These are phyloP conservation scores for Oceanites oceanicus DNA, from an alignment of 2,113 vertebrate genomes.

Conservation along the genomic window DNA sequence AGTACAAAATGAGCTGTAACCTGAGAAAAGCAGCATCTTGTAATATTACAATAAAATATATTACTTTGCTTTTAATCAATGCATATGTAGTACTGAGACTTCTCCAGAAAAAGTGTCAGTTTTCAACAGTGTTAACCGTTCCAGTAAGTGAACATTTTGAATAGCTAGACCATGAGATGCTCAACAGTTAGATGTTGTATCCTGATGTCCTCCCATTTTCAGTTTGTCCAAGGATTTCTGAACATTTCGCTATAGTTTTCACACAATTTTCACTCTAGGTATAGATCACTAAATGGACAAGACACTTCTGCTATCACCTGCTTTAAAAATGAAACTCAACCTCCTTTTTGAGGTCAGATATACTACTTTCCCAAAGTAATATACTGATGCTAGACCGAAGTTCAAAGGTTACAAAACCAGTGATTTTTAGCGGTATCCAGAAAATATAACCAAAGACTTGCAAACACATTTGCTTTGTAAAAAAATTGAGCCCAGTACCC, in stretches of 20 bases:
- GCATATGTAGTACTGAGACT: background rate
- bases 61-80: background rate
- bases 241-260: background rate
- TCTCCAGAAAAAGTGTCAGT: background rate
- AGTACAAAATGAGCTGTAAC: background rate
- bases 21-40: background rate
- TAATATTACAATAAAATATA: background rate
- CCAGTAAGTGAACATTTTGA: accelerated
- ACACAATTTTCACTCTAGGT: background rate
- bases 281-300: background rate
- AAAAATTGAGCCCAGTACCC: accelerated
- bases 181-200: background rate
- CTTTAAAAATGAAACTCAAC: background rate
- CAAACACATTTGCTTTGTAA: background rate
- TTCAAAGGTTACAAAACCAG: background rate
- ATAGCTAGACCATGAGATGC: background rate
- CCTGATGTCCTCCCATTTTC: background rate
- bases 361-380: background rate
- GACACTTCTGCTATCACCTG: background rate
- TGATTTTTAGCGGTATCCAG: background rate
- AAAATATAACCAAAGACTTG: background rate
- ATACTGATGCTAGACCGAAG: background rate
- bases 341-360: background rate
- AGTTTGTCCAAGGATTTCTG: background rate
- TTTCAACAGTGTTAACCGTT: background rate